These are phyloP conservation scores for Drosophila robusta DNA, from an alignment of 2,888 invertebrate species.

Conservation along the genomic window DNA sequence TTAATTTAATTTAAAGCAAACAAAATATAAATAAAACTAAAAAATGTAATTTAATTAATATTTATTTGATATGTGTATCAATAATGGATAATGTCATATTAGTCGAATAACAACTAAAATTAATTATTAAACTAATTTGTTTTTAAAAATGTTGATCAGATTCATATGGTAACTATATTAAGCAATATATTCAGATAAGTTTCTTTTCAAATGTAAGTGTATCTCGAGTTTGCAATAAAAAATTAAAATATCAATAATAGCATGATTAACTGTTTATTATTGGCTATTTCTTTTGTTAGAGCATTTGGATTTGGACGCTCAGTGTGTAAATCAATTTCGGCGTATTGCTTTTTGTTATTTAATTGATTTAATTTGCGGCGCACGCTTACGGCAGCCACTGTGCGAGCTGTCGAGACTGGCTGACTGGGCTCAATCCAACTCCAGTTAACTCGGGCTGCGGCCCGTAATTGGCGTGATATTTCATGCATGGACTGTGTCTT, in stretches of 20 bases:
- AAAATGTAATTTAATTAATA: too few relatives aligned
- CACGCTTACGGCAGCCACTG: conserved; percentile 64
- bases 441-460: conserved; percentile 26
- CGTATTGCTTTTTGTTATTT: conserved; percentile 46
- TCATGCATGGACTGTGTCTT: conserved; percentile 61
- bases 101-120: too few relatives aligned
- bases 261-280: neutral
- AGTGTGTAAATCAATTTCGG: conserved; percentile 1
- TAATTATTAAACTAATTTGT: too few relatives aligned
- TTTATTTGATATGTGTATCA: too few relatives aligned
- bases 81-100: too few relatives aligned
- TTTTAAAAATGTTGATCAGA: too few relatives aligned
- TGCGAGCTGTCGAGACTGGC: conserved; percentile 13
- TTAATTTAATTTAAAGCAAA: too few relatives aligned
- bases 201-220: neutral
- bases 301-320: conserved; percentile 19
- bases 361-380: conserved; percentile 74
- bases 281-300: conserved; percentile 12
- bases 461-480: conserved; percentile 73
- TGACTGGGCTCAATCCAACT: conserved; percentile 6
- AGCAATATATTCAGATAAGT: too few relatives aligned
- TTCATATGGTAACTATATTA: too few relatives aligned
- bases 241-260: neutral
- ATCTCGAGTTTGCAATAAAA: neutral
- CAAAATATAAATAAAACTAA: too few relatives aligned